A percentile compares a stretch with the other conserved stretches of the same genome.
Evolutionary conservation across 30 jellyfish, hydroid and myxozoan species (phyloP).

Genomic region (Aurelia sp.): DNA sequence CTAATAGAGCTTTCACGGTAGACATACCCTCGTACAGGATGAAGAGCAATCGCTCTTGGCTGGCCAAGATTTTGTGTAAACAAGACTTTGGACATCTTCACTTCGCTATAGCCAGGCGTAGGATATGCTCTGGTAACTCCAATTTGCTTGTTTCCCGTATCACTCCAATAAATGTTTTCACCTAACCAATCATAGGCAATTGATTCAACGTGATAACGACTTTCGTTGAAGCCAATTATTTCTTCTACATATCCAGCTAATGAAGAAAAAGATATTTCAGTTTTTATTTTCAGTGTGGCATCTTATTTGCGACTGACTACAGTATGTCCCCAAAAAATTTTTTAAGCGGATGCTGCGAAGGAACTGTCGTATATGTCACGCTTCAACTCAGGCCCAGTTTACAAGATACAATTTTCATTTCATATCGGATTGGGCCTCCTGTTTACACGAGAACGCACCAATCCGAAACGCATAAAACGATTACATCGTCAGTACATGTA

Average conservation of each 20-base stretch:
- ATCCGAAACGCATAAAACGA: too few species aligned
- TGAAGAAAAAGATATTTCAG: background rate
- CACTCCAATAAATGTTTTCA: constrained; percentile 74
- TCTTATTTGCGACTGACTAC: too few species aligned
- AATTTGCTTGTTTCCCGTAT: constrained; percentile 80
- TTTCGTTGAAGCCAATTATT: constrained; percentile 62
- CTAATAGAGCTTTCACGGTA: background rate
- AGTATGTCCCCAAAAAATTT: too few species aligned
- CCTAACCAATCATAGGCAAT: constrained; percentile 93
- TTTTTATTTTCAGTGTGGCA: too few species aligned
- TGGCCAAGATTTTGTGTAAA: constrained; percentile 61
- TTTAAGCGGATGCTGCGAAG: too few species aligned
- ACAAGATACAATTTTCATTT: too few species aligned
- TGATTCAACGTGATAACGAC: constrained; percentile 80
- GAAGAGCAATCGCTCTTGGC: constrained; percentile 88
- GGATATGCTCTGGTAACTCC: constrained; percentile 78
- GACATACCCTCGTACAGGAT: constrained; percentile 88
- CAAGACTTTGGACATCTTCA: constrained; percentile 48
- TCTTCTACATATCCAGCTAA: constrained; percentile 67
- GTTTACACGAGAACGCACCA: too few species aligned
- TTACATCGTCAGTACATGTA: too few species aligned
- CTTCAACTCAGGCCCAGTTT: too few species aligned
- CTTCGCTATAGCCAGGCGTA: background rate
- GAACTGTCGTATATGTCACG: too few species aligned
- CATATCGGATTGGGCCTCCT: too few species aligned